Percentiles rank a stretch among this genome's conserved stretches.
Evolutionary conservation across 2,797 vertebrate genomes (phyloP).

Genomic region (Toxotes lorentzi): DNA sequence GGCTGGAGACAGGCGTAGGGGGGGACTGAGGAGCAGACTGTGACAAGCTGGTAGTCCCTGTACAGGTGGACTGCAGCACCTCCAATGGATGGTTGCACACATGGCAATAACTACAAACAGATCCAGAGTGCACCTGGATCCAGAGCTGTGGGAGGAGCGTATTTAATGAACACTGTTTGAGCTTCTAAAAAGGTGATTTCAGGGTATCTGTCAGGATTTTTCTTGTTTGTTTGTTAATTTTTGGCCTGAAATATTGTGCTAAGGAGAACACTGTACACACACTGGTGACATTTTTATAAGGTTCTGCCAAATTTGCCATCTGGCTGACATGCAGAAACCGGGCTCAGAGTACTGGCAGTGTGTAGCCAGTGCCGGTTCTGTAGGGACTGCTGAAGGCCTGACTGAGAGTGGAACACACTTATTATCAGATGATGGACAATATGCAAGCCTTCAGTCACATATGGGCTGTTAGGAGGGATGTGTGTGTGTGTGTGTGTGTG

Average conservation of each 20-base stretch:
- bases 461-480: too few species aligned
- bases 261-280: too few species aligned
- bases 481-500: too few species aligned
- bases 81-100: background rate
- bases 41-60: background rate
- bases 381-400: too few species aligned
- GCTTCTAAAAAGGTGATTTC: background rate
- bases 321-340: background rate
- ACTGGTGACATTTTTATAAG: background rate
- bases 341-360: background rate
- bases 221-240: background rate
- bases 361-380: too few species aligned
- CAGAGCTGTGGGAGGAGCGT: too few species aligned
- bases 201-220: background rate
- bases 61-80: background rate
- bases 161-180: too few species aligned
- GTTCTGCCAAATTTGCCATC: constrained; percentile 8
- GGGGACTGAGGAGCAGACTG: too few species aligned
- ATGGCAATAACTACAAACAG: background rate
- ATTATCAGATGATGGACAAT: too few species aligned
- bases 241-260: background rate
- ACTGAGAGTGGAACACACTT: too few species aligned
- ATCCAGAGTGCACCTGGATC: background rate
- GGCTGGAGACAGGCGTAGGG: too few species aligned
- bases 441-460: too few species aligned